phyloP scores from a whole-genome alignment of 2,797 vertebrate species.

The Gallinago stenura region DNA sequence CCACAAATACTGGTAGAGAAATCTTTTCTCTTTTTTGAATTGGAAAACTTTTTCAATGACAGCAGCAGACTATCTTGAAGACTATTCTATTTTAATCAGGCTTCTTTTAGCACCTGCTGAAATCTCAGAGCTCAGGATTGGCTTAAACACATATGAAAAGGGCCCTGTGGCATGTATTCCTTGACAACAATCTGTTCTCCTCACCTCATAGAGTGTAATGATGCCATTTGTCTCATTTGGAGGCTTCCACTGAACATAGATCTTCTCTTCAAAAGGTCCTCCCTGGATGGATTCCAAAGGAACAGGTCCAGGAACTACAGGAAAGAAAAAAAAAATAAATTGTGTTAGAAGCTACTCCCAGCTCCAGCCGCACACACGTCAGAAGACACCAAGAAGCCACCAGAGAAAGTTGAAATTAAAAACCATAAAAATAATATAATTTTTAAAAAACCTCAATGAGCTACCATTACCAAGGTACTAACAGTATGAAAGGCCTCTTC shows the following conservation, averaged over 20 bases:
- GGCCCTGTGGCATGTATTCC: not conserved
- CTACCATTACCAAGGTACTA: not conserved
- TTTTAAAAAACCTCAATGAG: not conserved
- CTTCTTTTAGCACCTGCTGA: slow-evolving; percentile 28
- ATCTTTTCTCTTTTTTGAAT: not conserved
- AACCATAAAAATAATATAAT: not conserved
- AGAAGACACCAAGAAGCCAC: not conserved
- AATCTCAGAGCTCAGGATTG: slow-evolving; percentile 14
- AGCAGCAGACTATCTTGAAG: not conserved
- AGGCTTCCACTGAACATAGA: slow-evolving; percentile 97
- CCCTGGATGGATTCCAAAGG: slow-evolving; percentile 95
- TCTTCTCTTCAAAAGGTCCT: slow-evolving; percentile 96
- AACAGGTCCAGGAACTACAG: slow-evolving; percentile 90
- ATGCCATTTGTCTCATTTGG: slow-evolving; percentile 97
- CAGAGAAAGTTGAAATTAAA: not conserved
- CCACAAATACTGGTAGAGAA: not conserved
- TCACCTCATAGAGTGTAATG: slow-evolving; percentile 97
- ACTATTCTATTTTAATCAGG: slow-evolving; percentile 32
- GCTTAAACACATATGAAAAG: not conserved
- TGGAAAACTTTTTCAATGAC: not conserved
- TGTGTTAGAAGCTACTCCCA: not conserved
- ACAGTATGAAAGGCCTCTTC: not conserved
- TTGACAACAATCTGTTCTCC: slow-evolving; percentile 47
- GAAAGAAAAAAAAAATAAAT: fast-evolving
- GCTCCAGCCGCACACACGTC: not conserved